Percentiles rank a stretch among this genome's conserved stretches.
These are phyloP conservation scores for Notolepis coatsorum DNA, from an alignment of 2,797 vertebrate genomes.

Conservation along the genomic window DNA sequence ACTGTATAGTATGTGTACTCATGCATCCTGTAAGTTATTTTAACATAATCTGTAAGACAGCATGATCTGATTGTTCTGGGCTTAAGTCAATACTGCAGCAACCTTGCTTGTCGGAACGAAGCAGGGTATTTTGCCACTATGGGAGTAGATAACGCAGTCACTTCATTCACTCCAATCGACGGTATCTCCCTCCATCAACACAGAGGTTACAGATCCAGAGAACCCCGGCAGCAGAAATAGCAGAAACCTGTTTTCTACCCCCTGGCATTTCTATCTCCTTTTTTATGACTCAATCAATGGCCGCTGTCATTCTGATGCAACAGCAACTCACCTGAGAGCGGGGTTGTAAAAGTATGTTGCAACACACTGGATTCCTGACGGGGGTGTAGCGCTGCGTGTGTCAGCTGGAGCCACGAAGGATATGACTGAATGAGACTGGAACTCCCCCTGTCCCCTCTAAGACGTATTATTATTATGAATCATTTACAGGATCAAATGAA, in stretches of 20 bases:
- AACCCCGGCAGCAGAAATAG: not conserved
- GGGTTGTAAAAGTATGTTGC: constrained; percentile 43
- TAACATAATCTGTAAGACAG: constrained; percentile 2
- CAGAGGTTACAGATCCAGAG: constrained; percentile 6
- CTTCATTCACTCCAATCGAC: not conserved
- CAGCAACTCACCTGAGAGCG: constrained; percentile 41
- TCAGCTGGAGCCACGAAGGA: constrained; percentile 24
- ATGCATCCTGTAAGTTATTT: constrained; percentile 11
- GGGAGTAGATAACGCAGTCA: not conserved
- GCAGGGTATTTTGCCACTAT: not conserved
- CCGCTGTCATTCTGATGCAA: constrained; percentile 40
- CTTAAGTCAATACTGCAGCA: not conserved
- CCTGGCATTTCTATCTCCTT: constrained; percentile 29
- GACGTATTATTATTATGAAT: constrained; percentile 20
- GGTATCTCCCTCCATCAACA: constrained; percentile 10
- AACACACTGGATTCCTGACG: constrained; percentile 60
- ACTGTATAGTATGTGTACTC: constrained; percentile 25
- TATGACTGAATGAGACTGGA: constrained; percentile 48
- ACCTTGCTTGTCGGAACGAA: not conserved
- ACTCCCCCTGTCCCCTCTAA: not conserved
- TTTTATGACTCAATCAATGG: constrained; percentile 9
- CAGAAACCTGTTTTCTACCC: constrained; percentile 39
- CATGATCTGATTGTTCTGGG: not conserved
- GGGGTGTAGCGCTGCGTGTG: constrained; percentile 4
- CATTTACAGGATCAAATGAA: constrained; percentile 30